These are phyloP conservation scores for Synchiropus splendidus DNA, from an alignment of 2,113 vertebrate species.

Conservation along the genomic window DNA sequence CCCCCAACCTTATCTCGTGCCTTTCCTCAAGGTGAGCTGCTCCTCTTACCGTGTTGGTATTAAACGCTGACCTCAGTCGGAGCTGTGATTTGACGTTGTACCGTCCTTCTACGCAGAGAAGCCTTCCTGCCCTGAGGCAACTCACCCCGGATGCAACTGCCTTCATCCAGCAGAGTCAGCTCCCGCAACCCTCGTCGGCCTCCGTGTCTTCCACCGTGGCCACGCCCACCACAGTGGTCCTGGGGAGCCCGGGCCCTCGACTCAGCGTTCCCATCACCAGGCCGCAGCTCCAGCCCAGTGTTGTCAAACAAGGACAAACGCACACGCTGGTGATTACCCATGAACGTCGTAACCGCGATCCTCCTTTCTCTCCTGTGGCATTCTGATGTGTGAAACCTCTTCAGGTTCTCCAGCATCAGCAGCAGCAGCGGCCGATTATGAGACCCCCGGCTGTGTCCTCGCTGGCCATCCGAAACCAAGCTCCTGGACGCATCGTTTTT, in stretches of 20 bases:
- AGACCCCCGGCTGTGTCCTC: conserved; percentile 84
- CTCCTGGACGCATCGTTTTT: conserved; percentile 81
- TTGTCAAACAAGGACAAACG: conserved; percentile 77
- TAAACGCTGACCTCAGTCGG: not conserved
- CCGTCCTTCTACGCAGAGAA: conserved; percentile 73
- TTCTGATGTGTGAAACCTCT: not conserved
- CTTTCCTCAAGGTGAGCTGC: conserved; percentile 89
- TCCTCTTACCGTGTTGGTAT: not conserved
- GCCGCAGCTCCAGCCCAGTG: conserved; percentile 78
- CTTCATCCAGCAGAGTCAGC: conserved; percentile 96
- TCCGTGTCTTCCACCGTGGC: conserved; percentile 59
- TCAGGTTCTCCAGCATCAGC: conserved; percentile 78
- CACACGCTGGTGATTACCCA: conserved; percentile 68
- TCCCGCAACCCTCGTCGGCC: conserved; percentile 68
- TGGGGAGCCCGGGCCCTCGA: conserved; percentile 46
- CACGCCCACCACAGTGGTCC: conserved; percentile 48
- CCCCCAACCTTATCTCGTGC: conserved; percentile 97
- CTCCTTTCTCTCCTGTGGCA: too few relatives aligned
- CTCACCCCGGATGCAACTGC: conserved; percentile 88
- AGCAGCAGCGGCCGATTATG: conserved; percentile 81
- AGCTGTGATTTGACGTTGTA: not conserved
- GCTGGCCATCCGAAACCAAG: conserved; percentile 81
- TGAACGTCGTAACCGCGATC: too few relatives aligned
- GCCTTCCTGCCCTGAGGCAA: conserved; percentile 92
- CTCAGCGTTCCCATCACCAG: conserved; percentile 64